phyloP scores from a whole-genome alignment of 2,888 invertebrate species.

The Willowsia nigromaculata region DNA sequence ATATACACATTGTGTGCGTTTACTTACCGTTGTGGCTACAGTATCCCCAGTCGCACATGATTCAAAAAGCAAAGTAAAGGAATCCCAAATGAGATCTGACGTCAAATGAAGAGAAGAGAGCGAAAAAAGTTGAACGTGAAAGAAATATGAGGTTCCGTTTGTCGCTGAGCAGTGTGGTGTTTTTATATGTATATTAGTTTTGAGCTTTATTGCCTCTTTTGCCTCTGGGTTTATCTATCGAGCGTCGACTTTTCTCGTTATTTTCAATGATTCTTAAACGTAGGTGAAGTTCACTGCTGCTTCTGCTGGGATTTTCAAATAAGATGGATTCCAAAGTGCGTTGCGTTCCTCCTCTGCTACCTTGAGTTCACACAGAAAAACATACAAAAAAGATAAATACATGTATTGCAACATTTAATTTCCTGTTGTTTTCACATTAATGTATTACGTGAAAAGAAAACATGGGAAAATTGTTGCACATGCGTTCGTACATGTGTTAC shows the following conservation, averaged over 20 bases:
- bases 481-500: background rate
- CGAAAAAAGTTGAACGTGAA: background rate
- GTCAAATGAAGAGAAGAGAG: constrained; percentile 43
- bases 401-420: constrained; percentile 43
- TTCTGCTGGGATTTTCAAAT: background rate
- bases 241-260: constrained; percentile 21
- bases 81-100: constrained; percentile 65
- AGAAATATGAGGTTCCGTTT: constrained; percentile 21
- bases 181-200: background rate
- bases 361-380: constrained; percentile 38
- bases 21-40: constrained; percentile 77
- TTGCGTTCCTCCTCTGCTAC: background rate
- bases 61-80: constrained; percentile 53
- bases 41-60: constrained; percentile 77
- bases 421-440: constrained; percentile 3
- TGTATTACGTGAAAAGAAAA: background rate
- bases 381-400: background rate
- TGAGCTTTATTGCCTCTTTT: constrained; percentile 13
- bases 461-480: constrained; percentile 37
- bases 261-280: background rate
- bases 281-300: background rate
- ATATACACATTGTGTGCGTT: constrained; percentile 22
- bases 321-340: background rate
- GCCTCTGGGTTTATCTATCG: background rate
- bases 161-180: background rate